Base-by-base conservation (phyloP, 2,113 vertebrate species). In the Callithrix jacchus region DNA sequence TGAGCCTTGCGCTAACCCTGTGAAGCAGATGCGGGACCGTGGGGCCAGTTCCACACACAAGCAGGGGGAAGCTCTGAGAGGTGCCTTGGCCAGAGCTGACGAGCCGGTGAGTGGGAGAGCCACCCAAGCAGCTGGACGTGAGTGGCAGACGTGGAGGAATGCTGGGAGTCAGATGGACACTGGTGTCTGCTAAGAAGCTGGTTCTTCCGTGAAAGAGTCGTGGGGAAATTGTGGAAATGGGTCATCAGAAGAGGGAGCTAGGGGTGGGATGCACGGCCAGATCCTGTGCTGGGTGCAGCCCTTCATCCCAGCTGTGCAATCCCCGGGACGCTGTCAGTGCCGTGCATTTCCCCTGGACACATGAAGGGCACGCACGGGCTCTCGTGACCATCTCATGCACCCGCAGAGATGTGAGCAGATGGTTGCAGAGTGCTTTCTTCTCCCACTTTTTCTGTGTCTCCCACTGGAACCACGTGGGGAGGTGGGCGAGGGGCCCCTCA, bases 381-480 rank as follows among this genome's bases (percentile, higher is more conserved):
- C 27, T 35, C 8, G 70, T 14, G 1, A 25, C 16, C 9, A 1
- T 37, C 18, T 11, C 8, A 2, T 2, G 58, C 2, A 8, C 82
- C 64, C 25, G n/a, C 80, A 71, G 20, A 56, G 27, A 12, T 18
- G 0, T n/a, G 32, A 3, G 32, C 1, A 56, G 77, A 16, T n/a
- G 14, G 1, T 20, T 7, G 6, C 45, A 5, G 47, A 11, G 23
- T 5, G 32, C 52, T 23, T 73, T 35, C 14, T 13, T n/a, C 10
- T 10, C 52, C 74, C 37, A 2, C 66, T 52, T 13, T 21, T 27
- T 79, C 30, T 2, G 35, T 16, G 6, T 45, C 82, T 52, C 54
- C 87, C 35, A 56, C 42, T 1, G 5, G 25, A 58, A 11, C 30
- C 37, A 49, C 23, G 0, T 25, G 3, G 56, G 21, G n/a, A 61